These are phyloP conservation scores for Erpornis zantholeuca DNA, from an alignment of 2,113 vertebrate species.

Conservation along the genomic window DNA sequence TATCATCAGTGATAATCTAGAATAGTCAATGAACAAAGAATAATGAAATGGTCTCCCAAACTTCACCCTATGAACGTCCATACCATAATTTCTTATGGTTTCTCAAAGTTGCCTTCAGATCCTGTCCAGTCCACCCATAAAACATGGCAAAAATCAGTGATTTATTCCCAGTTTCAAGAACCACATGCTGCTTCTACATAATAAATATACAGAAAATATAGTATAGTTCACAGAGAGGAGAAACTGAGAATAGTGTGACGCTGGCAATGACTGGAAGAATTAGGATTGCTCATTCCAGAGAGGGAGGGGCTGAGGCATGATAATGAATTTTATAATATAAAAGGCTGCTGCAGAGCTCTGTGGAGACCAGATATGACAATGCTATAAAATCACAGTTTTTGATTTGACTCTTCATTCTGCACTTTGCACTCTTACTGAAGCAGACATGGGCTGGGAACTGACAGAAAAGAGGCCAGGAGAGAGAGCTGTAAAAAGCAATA, in stretches of 20 bases:
- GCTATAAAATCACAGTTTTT: neutral
- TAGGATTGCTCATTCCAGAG: neutral
- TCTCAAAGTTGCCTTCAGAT: neutral
- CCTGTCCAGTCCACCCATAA: neutral
- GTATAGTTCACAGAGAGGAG: neutral
- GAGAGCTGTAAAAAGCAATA: neutral
- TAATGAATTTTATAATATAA: neutral
- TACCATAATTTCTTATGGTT: neutral
- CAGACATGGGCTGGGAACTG: neutral
- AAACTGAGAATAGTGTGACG: neutral
- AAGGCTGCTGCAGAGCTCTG: neutral
- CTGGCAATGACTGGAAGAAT: neutral
- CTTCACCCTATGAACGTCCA: neutral
- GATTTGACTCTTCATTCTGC: neutral
- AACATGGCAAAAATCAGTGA: neutral
- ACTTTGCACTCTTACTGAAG: neutral
- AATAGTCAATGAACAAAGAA: neutral
- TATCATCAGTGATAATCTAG: neutral
- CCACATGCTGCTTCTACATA: neutral
- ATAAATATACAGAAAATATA: neutral
- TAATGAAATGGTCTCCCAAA: neutral
- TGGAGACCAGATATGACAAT: neutral
- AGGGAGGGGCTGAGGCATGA: neutral
- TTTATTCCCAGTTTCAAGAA: neutral
- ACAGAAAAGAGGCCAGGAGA: neutral